Evolutionary conservation across 2,797 vertebrate species (phyloP).

Genomic region (Rhinichthys osculus): DNA sequence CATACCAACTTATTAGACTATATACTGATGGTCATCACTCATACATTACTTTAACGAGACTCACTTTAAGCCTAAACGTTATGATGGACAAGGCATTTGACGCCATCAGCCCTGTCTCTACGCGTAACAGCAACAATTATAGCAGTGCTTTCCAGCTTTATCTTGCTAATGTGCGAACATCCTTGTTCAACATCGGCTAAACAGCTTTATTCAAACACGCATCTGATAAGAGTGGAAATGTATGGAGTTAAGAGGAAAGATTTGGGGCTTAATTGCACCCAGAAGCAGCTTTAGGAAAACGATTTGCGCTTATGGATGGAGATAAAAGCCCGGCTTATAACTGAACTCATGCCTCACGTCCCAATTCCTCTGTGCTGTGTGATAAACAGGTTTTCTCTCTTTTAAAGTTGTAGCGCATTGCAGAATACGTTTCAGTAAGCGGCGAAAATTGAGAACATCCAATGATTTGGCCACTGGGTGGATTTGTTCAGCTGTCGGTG

Average conservation of each 20-base stretch:
- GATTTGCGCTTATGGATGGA: constrained; percentile 41
- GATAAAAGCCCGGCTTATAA: constrained; percentile 44
- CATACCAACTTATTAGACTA: constrained; percentile 20
- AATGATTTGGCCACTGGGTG: constrained; percentile 33
- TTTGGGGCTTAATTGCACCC: constrained; percentile 48
- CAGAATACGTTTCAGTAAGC: constrained; percentile 29
- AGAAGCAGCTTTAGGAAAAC: constrained; percentile 47
- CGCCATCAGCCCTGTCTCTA: constrained; percentile 21
- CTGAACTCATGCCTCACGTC: constrained; percentile 27
- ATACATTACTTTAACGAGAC: constrained; percentile 29
- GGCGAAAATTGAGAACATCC: constrained; percentile 30
- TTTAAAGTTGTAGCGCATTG: constrained; percentile 21
- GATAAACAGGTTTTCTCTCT: constrained; percentile 49
- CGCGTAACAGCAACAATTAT: constrained; percentile 36
- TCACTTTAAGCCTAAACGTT: constrained; percentile 21
- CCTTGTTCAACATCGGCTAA: constrained; percentile 45
- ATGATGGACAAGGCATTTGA: constrained; percentile 22
- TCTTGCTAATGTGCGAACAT: constrained; percentile 49
- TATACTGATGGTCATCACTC: constrained; percentile 25
- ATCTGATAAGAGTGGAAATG: constrained; percentile 40
- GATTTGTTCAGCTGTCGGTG: constrained; percentile 44
- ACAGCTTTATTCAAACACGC: constrained; percentile 46
- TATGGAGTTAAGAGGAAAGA: constrained; percentile 44
- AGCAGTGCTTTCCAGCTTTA: constrained; percentile 35
- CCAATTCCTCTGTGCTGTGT: constrained; percentile 41